Conservation (phyloP, 2,113 vertebrate species). For the Reinhardtius hippoglossoides region DNA sequence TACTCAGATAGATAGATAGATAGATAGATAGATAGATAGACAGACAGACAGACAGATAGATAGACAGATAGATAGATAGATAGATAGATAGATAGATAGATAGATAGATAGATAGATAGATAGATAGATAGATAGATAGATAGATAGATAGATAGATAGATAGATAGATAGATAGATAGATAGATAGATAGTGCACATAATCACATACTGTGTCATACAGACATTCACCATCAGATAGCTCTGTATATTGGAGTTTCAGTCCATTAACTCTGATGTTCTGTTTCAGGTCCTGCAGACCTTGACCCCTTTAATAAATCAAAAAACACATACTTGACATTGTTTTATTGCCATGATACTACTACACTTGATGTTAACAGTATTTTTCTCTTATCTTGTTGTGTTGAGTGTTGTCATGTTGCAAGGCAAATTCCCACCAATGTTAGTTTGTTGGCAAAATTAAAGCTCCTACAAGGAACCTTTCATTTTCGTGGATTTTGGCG, state of each 20-base stretch:
- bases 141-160: too few relatives aligned
- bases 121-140: too few relatives aligned
- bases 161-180: too few relatives aligned
- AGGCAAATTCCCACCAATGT: too few relatives aligned
- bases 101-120: too few relatives aligned
- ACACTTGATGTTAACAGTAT: neutral
- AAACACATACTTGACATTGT: neutral
- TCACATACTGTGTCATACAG: neutral
- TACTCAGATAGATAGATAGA: neutral
- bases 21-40: too few relatives aligned
- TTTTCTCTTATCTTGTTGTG: neutral
- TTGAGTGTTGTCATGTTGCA: too few relatives aligned
- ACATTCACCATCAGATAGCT: neutral
- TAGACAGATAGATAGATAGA: too few relatives aligned
- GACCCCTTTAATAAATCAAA: neutral
- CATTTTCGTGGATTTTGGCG: too few relatives aligned
- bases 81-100: too few relatives aligned
- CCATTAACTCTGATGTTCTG: slow-evolving; percentile 4
- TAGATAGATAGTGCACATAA: neutral
- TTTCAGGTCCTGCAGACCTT: neutral
- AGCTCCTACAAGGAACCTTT: too few relatives aligned
- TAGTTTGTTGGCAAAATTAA: neutral
- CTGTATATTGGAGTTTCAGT: neutral
- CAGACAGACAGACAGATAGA: too few relatives aligned
- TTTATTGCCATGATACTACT: neutral